Evolutionary conservation across 2,888 invertebrate species (phyloP), one percentile per base, ranked within the genome.

Genomic region (Hydrotaea cyrtoneurina): DNA sequence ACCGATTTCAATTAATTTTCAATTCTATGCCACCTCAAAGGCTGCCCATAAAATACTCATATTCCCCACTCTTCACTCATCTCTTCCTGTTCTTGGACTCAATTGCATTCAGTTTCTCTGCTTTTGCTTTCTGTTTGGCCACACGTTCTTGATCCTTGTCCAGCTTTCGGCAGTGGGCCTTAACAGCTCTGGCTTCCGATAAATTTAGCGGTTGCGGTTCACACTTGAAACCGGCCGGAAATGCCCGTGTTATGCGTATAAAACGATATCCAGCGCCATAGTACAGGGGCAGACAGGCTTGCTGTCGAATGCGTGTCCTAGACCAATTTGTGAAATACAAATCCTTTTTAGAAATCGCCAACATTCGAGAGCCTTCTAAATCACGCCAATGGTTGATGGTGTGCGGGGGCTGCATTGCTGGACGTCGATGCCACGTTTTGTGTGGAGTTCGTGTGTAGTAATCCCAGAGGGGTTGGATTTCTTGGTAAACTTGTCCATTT

Each of bases 161-260:
- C n/a, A 69, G 19, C 23, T 19, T 11, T 7, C 21, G 17, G 11
- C 71, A 7, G 26, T 59, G 15, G 0, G 59, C 59, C 26, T 23
- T 21, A 66, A 23, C 62, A 2, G 3, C 19, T 39, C 0, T 19
- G 71, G 88, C 87, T 15, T 87, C 88, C 0, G 78, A 86, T 75
- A 90, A 86, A 69, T 87, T 89, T 15, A 90, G 82, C 0, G 91
- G 91, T 69, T 88, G 19, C 0, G 88, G 88, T 0, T 88, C 84
- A 76, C 91, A 89, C 78, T 90, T 90, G 21, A 91, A 91, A 10
- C 88, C 88, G 3, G 85, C 86, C 0, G 91, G 91, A 8, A 84
- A 87, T 0, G 86, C 87, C 78, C 59, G 87, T 19, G 86, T 71
- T 0, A 91, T 31, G 2, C 72, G 84, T 7, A 91, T 89, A 43